These are phyloP conservation scores for Palythoa heliodiscus DNA, from an alignment of 92 coral and sea anemone genomes.

Conservation along the genomic window DNA sequence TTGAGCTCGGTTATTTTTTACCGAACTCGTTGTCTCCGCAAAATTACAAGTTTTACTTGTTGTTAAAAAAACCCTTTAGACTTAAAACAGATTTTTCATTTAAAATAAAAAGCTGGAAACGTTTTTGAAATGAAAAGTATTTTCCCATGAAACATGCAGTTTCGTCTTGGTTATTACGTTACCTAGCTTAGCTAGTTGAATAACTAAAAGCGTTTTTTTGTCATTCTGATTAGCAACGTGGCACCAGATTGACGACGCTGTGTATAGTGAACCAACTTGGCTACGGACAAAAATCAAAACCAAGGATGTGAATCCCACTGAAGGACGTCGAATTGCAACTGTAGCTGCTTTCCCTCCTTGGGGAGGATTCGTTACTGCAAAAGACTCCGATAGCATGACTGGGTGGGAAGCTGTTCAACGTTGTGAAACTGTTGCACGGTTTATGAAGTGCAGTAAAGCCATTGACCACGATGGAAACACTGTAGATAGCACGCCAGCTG, in stretches of 20 bases:
- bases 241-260: slow-evolving; percentile 14
- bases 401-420: slow-evolving; percentile 21
- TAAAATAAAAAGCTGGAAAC: too few relatives aligned
- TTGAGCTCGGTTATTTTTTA: too few relatives aligned
- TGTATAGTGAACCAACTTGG: not conserved
- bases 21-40: too few relatives aligned
- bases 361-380: not conserved
- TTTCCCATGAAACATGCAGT: too few relatives aligned
- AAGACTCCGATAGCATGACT: not conserved
- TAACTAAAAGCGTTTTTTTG: not conserved
- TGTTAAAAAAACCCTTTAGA: too few relatives aligned
- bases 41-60: too few relatives aligned
- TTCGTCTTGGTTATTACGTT: too few relatives aligned
- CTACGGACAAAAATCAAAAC: not conserved
- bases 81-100: too few relatives aligned
- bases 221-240: not conserved
- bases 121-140: too few relatives aligned
- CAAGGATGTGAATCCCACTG: slow-evolving; percentile 1
- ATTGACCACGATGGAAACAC: not conserved
- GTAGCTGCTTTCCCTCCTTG: slow-evolving; percentile 6
- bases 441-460: not conserved
- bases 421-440: not conserved
- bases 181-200: too few relatives aligned
- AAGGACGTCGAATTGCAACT: slow-evolving; percentile 27
- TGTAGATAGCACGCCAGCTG: not conserved